Evolutionary conservation across 2,113 vertebrate species (phyloP).

Genomic region (Forbesichthys agassizii): DNA sequence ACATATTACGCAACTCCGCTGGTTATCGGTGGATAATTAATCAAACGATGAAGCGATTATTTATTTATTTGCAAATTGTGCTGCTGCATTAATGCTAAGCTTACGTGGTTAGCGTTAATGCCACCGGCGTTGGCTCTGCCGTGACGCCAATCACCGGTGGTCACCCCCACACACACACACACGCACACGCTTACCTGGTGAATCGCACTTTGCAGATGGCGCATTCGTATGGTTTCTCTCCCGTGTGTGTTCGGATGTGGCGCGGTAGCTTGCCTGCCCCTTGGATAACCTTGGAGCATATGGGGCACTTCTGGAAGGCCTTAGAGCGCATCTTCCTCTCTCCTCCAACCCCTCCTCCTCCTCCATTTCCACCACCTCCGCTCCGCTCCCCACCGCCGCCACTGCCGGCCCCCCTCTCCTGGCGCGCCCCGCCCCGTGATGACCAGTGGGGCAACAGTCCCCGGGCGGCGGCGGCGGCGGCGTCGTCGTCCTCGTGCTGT

Average conservation of each 20-base stretch:
- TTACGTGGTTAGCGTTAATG: conserved; percentile 62
- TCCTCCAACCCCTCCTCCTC: conserved; percentile 38
- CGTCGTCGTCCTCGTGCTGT: conserved; percentile 78
- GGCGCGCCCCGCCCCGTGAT: conserved; percentile 68
- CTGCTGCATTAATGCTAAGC: conserved; percentile 53
- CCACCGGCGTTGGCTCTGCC: conserved; percentile 52
- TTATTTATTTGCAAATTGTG: not conserved
- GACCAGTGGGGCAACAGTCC: conserved; percentile 87
- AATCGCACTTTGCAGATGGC: conserved; percentile 89
- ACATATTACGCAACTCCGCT: not conserved
- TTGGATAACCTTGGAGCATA: conserved; percentile 98
- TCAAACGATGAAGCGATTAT: conserved; percentile 8
- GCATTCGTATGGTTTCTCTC: conserved; percentile 98
- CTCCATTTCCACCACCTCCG: conserved; percentile 37
- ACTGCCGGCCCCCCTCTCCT: conserved; percentile 51
- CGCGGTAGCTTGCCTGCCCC: conserved; percentile 90
- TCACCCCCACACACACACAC: conserved; percentile 17
- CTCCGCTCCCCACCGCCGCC: conserved; percentile 41
- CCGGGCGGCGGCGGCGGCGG: conserved; percentile 67
- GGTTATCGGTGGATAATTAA: not conserved
- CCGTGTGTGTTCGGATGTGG: conserved; percentile 98
- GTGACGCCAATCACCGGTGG: conserved; percentile 46
- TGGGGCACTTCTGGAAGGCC: conserved; percentile 99
- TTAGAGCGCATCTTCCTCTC: conserved; percentile 98
- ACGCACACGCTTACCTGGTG: conserved; percentile 74